Evolutionary conservation across 2,113 vertebrate species (phyloP).

Genomic region (Seriola rivoliana): DNA sequence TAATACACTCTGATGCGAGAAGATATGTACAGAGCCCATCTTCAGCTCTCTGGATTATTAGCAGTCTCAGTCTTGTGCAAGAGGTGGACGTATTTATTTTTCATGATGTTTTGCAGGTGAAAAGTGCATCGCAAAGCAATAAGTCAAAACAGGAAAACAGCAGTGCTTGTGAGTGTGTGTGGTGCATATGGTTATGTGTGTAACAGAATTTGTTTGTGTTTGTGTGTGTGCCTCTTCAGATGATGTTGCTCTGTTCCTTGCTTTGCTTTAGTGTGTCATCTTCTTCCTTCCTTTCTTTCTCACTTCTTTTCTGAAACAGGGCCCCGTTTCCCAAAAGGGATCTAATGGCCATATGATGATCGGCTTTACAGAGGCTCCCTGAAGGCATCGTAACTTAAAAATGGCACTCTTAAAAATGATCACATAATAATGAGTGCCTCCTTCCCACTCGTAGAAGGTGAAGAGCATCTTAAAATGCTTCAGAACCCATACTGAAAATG

Average conservation of each 20-base stretch:
- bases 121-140: constrained; percentile 61
- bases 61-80: not conserved
- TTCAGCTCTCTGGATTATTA: constrained; percentile 17
- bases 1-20: not conserved
- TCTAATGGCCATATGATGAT: not conserved
- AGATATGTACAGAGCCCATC: constrained; percentile 12
- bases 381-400: not conserved
- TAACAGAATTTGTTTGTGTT: not conserved
- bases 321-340: not conserved
- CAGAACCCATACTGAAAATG: not conserved
- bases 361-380: not conserved
- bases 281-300: not conserved
- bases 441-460: too few relatives aligned
- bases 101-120: constrained; percentile 67
- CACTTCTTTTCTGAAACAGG: not conserved
- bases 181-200: not conserved
- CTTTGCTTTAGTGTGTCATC: not conserved
- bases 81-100: constrained; percentile 55
- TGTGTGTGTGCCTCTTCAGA: not conserved
- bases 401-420: not conserved
- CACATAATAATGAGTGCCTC: not conserved
- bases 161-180: not conserved
- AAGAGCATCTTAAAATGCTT: not conserved
- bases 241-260: not conserved
- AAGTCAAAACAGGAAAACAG: constrained; percentile 52